A percentile compares a stretch with the other conserved stretches of the same genome.
These are phyloP conservation scores for Alethe diademata DNA, from an alignment of 2,113 vertebrate genomes.

Conservation along the genomic window DNA sequence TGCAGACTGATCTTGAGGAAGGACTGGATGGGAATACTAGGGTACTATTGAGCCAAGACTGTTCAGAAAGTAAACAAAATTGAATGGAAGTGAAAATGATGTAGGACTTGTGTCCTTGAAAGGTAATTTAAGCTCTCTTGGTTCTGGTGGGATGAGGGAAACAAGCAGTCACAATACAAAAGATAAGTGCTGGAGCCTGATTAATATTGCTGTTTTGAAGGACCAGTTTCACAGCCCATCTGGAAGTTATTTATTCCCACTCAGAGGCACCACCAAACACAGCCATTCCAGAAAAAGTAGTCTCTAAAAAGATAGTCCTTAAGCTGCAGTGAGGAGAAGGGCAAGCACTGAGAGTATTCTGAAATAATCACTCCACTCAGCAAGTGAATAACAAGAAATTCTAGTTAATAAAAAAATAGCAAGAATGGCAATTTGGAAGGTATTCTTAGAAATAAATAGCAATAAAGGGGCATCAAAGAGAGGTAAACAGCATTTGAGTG, in stretches of 20 bases:
- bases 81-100: not conserved
- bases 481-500: not conserved
- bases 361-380: not conserved
- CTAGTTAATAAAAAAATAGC: not conserved
- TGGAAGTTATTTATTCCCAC: slow-evolving; percentile 11
- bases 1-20: not conserved
- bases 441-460: not conserved
- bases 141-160: slow-evolving; percentile 17
- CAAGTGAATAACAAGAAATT: not conserved
- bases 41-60: not conserved
- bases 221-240: not conserved
- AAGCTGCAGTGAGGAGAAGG: not conserved
- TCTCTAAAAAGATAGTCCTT: not conserved
- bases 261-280: not conserved
- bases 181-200: not conserved
- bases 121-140: slow-evolving; percentile 51
- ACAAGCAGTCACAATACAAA: slow-evolving; percentile 5
- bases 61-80: not conserved
- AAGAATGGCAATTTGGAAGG: not conserved
- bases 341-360: not conserved
- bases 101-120: slow-evolving; percentile 26
- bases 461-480: not conserved
- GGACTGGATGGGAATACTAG: not conserved
- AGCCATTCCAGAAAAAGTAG: not conserved
- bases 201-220: slow-evolving; percentile 36